A percentile compares a stretch with the other conserved stretches of the same genome.
These are phyloP conservation scores for Panagrolaimus sp. DNA, from an alignment of 1,140 invertebrate genomes.

Conservation along the genomic window DNA sequence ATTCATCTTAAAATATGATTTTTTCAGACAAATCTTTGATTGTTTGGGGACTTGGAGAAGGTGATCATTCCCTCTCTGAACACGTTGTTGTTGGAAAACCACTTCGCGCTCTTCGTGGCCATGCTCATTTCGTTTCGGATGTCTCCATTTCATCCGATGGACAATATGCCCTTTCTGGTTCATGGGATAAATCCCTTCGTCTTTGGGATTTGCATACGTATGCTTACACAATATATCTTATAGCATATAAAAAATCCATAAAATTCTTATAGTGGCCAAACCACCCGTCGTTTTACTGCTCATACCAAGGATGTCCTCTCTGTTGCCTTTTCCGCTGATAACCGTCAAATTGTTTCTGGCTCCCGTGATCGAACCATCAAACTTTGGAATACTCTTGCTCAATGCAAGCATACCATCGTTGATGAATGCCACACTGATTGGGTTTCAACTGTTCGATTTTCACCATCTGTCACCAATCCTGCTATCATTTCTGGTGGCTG, in stretches of 20 bases:
- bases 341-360: constrained; percentile 98
- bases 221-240: constrained; percentile 34
- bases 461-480: constrained; percentile 92
- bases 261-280: constrained; percentile 63
- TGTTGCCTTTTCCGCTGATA: constrained; percentile 98
- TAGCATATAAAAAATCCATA: background rate
- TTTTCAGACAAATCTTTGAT: constrained; percentile 88
- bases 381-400: constrained; percentile 97
- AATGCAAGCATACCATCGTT: constrained; percentile 96
- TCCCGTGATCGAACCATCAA: constrained; percentile 98
- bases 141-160: constrained; percentile 97
- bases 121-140: constrained; percentile 97
- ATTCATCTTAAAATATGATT: too few species aligned
- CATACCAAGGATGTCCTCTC: constrained; percentile 99
- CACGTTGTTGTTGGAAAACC: constrained; percentile 60
- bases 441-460: constrained; percentile 98
- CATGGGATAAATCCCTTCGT: constrained; percentile 97
- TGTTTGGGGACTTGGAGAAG: constrained; percentile 83
- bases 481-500: constrained; percentile 98
- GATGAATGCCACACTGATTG: constrained; percentile 96
- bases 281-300: constrained; percentile 81
- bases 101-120: constrained; percentile 90
- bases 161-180: constrained; percentile 96
- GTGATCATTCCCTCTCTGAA: constrained; percentile 69
- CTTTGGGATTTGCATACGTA: constrained; percentile 93